Conservation (phyloP, 2,888 invertebrate species). For the Gortyna flavago region DNA sequence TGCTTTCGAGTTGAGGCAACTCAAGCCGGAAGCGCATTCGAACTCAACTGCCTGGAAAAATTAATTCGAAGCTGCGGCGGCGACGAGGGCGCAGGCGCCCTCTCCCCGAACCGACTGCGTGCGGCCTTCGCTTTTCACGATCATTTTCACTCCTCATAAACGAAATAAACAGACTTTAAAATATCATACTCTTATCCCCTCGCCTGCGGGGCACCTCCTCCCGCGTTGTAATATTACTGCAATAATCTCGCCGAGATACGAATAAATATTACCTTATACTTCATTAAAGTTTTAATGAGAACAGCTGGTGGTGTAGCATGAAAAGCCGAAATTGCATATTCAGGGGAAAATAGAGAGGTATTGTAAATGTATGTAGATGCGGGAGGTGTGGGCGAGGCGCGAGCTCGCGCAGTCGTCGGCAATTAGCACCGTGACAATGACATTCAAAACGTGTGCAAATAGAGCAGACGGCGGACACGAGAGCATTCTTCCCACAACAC, state of each 20-base stretch:
- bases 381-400: conserved; percentile 61
- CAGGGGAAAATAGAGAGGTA: conserved; percentile 68
- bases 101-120: conserved; percentile 64
- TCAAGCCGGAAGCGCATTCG: conserved; percentile 87
- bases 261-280: conserved; percentile 66
- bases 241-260: conserved; percentile 62
- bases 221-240: conserved; percentile 62
- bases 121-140: conserved; percentile 75
- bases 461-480: conserved; percentile 72
- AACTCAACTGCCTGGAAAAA: conserved; percentile 89
- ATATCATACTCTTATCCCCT: conserved; percentile 72
- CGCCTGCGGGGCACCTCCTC: conserved; percentile 55
- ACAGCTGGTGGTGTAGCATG: conserved; percentile 61
- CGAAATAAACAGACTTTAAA: conserved; percentile 76
- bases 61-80: conserved; percentile 84
- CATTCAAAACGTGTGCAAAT: conserved; percentile 88
- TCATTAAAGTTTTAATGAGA: conserved; percentile 73
- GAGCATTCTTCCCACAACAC: conserved; percentile 63
- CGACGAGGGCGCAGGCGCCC: conserved; percentile 70
- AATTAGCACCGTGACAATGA: conserved; percentile 88
- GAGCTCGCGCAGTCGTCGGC: conserved; percentile 72
- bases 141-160: conserved; percentile 78
- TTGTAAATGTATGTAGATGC: conserved; percentile 71
- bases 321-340: conserved; percentile 72
- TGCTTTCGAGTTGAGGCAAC: conserved; percentile 87